Evolutionary conservation across 1,140 invertebrate species (phyloP), one percentile per base, ranked within the genome.

Genomic region (Colletes gigas): DNA sequence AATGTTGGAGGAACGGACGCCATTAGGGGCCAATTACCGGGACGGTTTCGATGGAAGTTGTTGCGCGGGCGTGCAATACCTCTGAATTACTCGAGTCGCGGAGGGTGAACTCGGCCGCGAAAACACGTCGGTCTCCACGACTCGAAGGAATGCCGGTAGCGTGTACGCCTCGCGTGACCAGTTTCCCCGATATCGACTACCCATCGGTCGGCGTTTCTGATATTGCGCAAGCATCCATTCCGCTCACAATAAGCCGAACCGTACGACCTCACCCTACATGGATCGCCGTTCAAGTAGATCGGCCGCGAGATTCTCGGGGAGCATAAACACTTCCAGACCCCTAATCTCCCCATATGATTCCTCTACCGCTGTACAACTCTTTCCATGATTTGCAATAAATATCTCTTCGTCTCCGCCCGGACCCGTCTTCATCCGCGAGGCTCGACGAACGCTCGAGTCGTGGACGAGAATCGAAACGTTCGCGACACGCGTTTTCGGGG

Each of bases 201-300:
- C 81, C 84, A 87, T 87, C 85, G 81, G 70, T 54, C 86, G 74
- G 30, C 81, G 67, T 83, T 87, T 87, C 75, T 79, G 71, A 78
- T 83, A 83, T 87, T 87, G 86, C 85, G 72, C 84, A 81, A 86
- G 81, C 70, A 80, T 86, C 76, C 71, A 76, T 85, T 83, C 70
- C 72, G 75, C 67, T 52, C 74, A 65, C 85, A 83, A 83, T 81
- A 78, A 82, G 30, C 52, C 55, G 44, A 41, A 77, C 76, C 74
- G 55, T 83, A 65, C 73, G 76, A 80, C 72, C 70, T 83, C 65
- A 69, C 76, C 85, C 63, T 67, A 57, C 60, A 68, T 47, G 75
- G 65, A 63, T 75, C 60, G 19, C 39, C 63, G 59, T 50, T 50
- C 60, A 21, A 60, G 78, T 19, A 44, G 72, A 81, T 81, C 78